Conservation (phyloP, 2,113 vertebrate genomes). For the Sebastes fasciatus region DNA sequence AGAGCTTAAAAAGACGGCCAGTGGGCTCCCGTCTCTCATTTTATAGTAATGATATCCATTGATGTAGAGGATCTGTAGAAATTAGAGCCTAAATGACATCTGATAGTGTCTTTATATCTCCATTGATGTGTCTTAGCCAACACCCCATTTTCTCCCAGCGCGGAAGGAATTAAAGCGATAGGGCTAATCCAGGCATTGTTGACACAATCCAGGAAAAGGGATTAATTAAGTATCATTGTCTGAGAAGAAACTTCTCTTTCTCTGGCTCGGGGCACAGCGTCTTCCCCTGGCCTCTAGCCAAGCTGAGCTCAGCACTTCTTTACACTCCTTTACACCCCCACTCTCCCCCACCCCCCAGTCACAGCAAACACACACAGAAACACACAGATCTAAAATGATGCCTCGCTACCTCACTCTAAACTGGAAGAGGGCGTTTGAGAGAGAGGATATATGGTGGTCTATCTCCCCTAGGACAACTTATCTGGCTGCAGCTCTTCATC, state of each 20-base stretch:
- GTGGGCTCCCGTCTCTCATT: conserved; percentile 27
- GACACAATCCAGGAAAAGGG: conserved; percentile 79
- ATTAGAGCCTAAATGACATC: conserved; percentile 58
- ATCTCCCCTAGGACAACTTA: conserved; percentile 49
- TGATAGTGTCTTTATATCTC: conserved; percentile 56
- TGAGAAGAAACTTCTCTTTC: conserved; percentile 79
- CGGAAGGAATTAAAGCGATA: conserved; percentile 70
- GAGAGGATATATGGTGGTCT: conserved; percentile 46
- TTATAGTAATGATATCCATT: conserved; percentile 49
- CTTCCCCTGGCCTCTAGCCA: conserved; percentile 78
- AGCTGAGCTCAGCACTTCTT: conserved; percentile 83
- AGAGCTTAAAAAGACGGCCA: conserved; percentile 21
- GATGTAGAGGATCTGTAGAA: conserved; percentile 46
- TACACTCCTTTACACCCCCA: conserved; percentile 35
- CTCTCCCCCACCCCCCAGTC: too few species aligned
- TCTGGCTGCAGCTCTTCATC: conserved; percentile 52
- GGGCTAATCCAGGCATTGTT: conserved; percentile 82
- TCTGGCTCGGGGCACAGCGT: conserved; percentile 66
- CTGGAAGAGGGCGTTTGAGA: conserved; percentile 31
- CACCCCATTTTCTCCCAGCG: conserved; percentile 47
- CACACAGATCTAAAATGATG: conserved; percentile 45
- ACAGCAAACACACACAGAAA: conserved; percentile 43
- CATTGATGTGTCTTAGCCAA: conserved; percentile 55
- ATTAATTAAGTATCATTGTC: conserved; percentile 85
- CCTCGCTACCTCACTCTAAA: conserved; percentile 41